Percentiles rank a stretch among this genome's conserved stretches.
Conservation (phyloP, 2,888 invertebrate genomes). For the Agonopterix alstromeriana region DNA sequence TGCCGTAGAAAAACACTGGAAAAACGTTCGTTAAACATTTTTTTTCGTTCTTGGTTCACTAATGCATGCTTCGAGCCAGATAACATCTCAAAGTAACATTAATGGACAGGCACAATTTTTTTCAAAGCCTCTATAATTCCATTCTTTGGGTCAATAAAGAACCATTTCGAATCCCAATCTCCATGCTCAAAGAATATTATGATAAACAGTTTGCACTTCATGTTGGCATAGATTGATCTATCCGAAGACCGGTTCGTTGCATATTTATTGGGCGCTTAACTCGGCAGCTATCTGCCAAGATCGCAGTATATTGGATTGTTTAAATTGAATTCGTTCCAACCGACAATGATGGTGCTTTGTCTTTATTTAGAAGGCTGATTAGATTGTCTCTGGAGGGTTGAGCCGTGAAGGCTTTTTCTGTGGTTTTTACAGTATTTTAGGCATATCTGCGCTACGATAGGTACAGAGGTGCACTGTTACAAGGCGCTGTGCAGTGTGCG, state of each 20-base stretch:
- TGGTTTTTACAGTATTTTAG: too few species aligned
- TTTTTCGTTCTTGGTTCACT: too few species aligned
- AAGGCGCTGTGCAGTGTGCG: too few species aligned
- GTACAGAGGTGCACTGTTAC: too few species aligned
- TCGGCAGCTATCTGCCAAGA: conserved; percentile 26
- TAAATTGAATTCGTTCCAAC: conserved; percentile 30
- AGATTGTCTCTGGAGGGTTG: conserved; percentile 3
- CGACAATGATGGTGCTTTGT: conserved; percentile 13
- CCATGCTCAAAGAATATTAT: conserved; percentile 40
- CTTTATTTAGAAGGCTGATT: conserved; percentile 15
- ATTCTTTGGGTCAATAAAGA: not conserved
- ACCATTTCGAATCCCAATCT: conserved; percentile 16
- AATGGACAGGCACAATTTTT: too few species aligned
- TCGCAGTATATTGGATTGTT: conserved; percentile 32
- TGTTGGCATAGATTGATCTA: conserved; percentile 48
- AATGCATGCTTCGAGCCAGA: too few species aligned
- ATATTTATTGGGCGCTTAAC: conserved; percentile 55
- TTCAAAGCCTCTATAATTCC: too few species aligned
- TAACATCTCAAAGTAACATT: too few species aligned
- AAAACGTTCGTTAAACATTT: too few species aligned
- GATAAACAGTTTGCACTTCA: conserved; percentile 50
- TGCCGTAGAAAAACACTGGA: too few species aligned
- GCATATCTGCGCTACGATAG: too few species aligned
- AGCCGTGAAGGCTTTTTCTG: too few species aligned
- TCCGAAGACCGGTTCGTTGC: conserved; percentile 38